phyloP scores from a whole-genome alignment of 2,113 vertebrate genomes.

The Syrrhaptes paradoxus region DNA sequence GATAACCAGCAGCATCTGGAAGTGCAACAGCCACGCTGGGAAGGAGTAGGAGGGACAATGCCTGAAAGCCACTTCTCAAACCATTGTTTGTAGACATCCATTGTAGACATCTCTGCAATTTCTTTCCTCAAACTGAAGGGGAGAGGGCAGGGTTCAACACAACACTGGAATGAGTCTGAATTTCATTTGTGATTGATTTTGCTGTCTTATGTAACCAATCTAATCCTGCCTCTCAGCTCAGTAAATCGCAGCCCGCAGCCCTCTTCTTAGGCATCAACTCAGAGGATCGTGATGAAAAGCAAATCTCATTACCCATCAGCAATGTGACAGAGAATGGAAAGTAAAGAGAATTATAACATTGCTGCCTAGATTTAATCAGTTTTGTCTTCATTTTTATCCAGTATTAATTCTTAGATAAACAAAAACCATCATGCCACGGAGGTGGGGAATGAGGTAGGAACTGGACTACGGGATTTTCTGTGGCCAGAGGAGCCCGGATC shows the following conservation, averaged over 20 bases:
- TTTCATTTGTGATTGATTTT: slow-evolving; percentile 2
- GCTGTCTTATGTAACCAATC: slow-evolving; percentile 2
- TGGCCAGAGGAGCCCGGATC: background rate
- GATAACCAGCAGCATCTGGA: background rate
- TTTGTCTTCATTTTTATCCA: slow-evolving; percentile 6
- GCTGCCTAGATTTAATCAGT: background rate
- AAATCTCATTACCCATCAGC: slow-evolving; percentile 20
- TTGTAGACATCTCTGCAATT: background rate
- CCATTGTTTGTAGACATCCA: background rate
- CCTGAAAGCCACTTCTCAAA: background rate
- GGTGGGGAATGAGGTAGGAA: background rate
- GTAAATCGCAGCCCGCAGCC: background rate
- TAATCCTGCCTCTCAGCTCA: background rate
- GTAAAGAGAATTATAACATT: background rate
- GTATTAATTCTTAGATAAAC: background rate
- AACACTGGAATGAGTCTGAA: background rate
- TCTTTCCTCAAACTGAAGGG: background rate
- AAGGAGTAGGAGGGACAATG: background rate
- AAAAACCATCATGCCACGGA: fast-evolving
- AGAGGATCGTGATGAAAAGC: slow-evolving; percentile 8
- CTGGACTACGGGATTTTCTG: background rate
- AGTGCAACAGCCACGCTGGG: background rate
- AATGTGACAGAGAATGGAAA: background rate
- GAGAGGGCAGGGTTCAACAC: background rate
- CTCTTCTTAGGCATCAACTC: background rate